These are phyloP conservation scores for Dreissena rostriformis DNA, from an alignment of 1,140 invertebrate species.

Conservation along the genomic window DNA sequence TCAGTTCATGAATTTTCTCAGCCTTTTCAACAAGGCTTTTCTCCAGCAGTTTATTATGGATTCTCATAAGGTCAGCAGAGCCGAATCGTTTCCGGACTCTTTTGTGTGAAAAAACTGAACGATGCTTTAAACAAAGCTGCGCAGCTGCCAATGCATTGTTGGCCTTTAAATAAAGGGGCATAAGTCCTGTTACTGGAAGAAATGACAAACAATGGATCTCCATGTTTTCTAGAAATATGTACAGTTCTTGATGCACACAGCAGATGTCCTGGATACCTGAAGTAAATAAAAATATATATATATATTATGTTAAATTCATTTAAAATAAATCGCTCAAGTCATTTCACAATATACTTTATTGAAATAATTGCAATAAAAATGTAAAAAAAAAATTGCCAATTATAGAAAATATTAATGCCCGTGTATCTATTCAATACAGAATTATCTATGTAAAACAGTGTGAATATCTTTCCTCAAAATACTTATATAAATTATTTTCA, in stretches of 20 bases:
- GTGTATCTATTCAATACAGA: no score
- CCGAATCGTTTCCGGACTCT: conserved; percentile 23
- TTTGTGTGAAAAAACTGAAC: conserved; percentile 28
- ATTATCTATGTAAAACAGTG: no score
- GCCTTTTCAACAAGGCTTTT: conserved; percentile 2
- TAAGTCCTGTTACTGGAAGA: conserved; percentile 2
- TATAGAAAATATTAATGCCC: no score
- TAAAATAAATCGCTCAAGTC: no score
- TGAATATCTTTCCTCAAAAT: no score
- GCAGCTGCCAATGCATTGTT: conserved; percentile 18
- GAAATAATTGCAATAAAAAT: no score
- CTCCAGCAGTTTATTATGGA: conserved; percentile 19
- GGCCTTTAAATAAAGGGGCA: conserved; percentile 13
- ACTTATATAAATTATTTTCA: no score
- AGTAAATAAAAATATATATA: conserved; percentile 2
- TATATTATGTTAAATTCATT: neutral
- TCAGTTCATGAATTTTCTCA: conserved; percentile 29
- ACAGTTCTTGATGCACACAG: conserved; percentile 28
- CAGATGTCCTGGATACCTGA: conserved; percentile 47
- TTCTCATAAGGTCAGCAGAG: neutral
- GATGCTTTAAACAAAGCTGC: conserved; percentile 3
- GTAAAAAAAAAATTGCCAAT: no score
- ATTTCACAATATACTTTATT: no score
- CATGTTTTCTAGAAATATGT: conserved; percentile 45
- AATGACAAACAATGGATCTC: conserved; percentile 38